Base-by-base conservation (phyloP, 2,797 vertebrate genomes). In the Cygnus olor region DNA sequence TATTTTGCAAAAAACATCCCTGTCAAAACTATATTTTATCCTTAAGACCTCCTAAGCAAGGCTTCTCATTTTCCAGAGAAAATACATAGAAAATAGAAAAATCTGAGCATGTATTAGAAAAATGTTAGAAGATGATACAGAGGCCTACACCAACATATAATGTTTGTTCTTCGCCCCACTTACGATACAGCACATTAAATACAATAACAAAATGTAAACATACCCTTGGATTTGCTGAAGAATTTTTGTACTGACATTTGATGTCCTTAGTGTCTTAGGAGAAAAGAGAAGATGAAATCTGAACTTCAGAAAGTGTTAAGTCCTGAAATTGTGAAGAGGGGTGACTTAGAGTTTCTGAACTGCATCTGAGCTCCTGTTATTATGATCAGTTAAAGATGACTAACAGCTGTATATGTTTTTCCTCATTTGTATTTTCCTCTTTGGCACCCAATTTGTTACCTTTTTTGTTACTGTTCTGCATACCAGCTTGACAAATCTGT, bases 401-500 rank as follows among this genome's bases (percentile, higher is more conserved):
- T 94, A 95, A 91, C 63, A 76, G 70, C 38, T 49, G 13, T 89
- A 56, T 32, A 34, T 38, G 32, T 68, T 68, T 82, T 91, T 89
- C 44, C 25, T 90, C 40, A 30, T 89, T 95, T 80, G 69, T 86
- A 73, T n/a, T n/a, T n/a, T n/a, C n/a, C n/a, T 95, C 63, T 93
- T 77, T 89, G 91, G 90, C 64, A 51, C 73, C 64, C 14, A 10
- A 76, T 90, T 49, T 60, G 44, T 58, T 56, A 72, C 73, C 36
- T 89, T 94, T 91, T 61, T 27, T 64, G 22, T 73, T 87, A 44
- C 19, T 71, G 13, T 74, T 85, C 56, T 44, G 42, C 76, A 58
- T 71, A 63, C 58, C 47, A 82, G 71, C 40, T 17, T 63, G 61
- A 93, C 66, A 96, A 93, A 90, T 65, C 68, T 70, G 12, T 60